phyloP scores from a whole-genome alignment of 2,113 vertebrate species.

The Salvelinus sp. region DNA sequence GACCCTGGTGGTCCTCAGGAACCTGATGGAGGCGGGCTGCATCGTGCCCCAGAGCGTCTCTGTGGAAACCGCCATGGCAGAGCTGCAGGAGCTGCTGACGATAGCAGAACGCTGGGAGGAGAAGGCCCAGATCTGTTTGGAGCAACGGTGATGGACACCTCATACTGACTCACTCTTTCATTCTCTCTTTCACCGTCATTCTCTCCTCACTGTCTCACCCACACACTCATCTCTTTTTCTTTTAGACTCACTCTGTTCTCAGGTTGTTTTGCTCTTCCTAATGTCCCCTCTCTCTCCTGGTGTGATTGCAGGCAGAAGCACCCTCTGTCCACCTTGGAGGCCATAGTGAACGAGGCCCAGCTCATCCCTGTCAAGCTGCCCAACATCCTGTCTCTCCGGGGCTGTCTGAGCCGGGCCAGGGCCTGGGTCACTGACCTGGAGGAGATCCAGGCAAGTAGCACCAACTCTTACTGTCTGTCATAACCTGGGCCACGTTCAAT shows the following conservation, averaged over 20 bases:
- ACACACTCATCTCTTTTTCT: background rate
- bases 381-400: constrained; percentile 88
- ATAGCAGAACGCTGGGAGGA: constrained; percentile 96
- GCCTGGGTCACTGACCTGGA: constrained; percentile 96
- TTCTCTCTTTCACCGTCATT: background rate
- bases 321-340: constrained; percentile 88
- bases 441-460: constrained; percentile 85
- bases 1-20: constrained; percentile 81
- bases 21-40: constrained; percentile 81
- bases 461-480: background rate
- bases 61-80: constrained; percentile 89
- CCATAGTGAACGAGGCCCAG: constrained; percentile 93
- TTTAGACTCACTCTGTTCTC: background rate
- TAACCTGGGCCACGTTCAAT: too few relatives aligned
- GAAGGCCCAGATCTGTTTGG: constrained; percentile 91
- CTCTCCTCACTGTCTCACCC: too few relatives aligned
- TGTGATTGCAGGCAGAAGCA: constrained; percentile 84
- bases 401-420: constrained; percentile 83
- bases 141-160: constrained; percentile 79
- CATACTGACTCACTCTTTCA: background rate
- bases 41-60: constrained; percentile 84
- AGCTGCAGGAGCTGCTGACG: constrained; percentile 90
- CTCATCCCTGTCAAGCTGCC: constrained; percentile 90
- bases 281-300: background rate
- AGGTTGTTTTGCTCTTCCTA: background rate